These are phyloP conservation scores for Netelia melanura DNA, from an alignment of 2,888 invertebrate species.

Conservation along the genomic window DNA sequence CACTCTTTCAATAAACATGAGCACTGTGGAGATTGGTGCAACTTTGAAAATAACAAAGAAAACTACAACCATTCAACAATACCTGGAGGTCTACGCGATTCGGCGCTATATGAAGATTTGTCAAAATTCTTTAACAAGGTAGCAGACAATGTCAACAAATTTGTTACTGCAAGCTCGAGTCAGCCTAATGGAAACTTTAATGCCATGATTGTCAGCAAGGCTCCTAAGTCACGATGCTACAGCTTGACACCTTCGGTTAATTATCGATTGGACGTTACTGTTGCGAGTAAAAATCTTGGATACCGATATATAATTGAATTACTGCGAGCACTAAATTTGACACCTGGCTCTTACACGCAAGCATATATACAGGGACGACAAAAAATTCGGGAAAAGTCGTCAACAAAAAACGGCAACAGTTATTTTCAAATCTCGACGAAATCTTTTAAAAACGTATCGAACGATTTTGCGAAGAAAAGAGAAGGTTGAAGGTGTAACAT, in stretches of 20 bases:
- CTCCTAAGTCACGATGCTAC: conserved; percentile 57
- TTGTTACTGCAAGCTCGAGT: conserved; percentile 46
- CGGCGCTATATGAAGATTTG: conserved; percentile 30
- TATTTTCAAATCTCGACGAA: conserved; percentile 49
- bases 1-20: conserved; percentile 67
- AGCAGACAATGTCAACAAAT: conserved; percentile 45
- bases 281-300: conserved; percentile 65
- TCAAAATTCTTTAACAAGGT: conserved; percentile 31
- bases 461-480: conserved; percentile 47
- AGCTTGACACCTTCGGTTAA: conserved; percentile 52
- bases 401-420: conserved; percentile 46
- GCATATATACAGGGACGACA: conserved; percentile 10
- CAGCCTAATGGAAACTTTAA: conserved; percentile 62
- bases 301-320: conserved; percentile 39
- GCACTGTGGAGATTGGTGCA: conserved; percentile 69
- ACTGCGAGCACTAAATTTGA: conserved; percentile 21
- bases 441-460: conserved; percentile 47
- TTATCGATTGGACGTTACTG: conserved; percentile 58
- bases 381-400: conserved; percentile 27
- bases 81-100: conserved; percentile 21
- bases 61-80: conserved; percentile 46
- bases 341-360: conserved; percentile 37
- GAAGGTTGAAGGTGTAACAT: conserved; percentile 57
- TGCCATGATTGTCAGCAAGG: conserved; percentile 50
- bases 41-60: conserved; percentile 43